phyloP scores from a whole-genome alignment of 1,140 invertebrate genomes.

The Heliconius melpomene region DNA sequence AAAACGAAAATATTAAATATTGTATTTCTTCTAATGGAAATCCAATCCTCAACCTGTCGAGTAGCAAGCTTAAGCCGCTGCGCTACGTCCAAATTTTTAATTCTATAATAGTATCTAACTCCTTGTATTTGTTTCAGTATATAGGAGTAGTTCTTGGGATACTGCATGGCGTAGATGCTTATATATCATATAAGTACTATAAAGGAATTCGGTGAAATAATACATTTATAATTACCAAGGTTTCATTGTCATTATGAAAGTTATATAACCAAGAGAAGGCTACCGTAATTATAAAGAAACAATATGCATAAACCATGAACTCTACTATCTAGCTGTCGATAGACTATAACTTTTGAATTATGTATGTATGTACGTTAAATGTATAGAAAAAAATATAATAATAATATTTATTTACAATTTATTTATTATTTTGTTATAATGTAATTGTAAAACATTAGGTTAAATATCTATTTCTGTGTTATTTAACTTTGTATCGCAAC shows the following conservation, averaged over 20 bases:
- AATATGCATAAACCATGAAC: not conserved
- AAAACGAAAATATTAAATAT: too few species aligned
- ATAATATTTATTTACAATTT: not conserved
- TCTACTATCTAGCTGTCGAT: not conserved
- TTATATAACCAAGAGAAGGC: not conserved
- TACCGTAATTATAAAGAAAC: not conserved
- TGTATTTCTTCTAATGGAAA: too few species aligned
- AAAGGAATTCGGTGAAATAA: conserved; percentile 80
- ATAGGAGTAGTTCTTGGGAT: conserved; percentile 86
- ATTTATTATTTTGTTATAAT: too few species aligned
- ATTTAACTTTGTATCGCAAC: not conserved
- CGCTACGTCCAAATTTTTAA: too few species aligned
- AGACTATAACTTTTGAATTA: not conserved
- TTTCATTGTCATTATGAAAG: not conserved
- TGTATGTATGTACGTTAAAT: not conserved
- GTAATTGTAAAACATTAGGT: not conserved
- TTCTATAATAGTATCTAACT: too few species aligned
- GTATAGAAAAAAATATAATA: not conserved
- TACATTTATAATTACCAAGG: not conserved
- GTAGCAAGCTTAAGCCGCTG: too few species aligned
- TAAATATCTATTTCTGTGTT: not conserved
- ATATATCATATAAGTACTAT: conserved; percentile 85
- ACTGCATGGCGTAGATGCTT: conserved; percentile 88
- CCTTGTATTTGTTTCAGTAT: conserved; percentile 81
- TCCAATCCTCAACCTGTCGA: too few species aligned